Conservation (phyloP, 2,113 vertebrate species). For the Pseudorectes ferrugineus region DNA sequence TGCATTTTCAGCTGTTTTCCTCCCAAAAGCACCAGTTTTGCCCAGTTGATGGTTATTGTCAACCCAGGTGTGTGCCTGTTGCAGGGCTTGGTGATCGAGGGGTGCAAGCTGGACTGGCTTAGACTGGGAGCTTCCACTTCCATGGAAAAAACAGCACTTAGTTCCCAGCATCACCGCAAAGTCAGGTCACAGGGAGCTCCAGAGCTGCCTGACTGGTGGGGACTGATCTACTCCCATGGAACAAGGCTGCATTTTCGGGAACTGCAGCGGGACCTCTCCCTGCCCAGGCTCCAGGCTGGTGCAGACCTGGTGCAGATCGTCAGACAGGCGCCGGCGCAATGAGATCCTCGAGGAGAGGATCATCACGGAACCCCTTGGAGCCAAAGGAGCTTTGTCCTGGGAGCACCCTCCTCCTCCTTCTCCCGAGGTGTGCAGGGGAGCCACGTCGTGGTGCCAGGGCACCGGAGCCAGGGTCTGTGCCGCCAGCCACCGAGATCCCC, state of each 20-base stretch:
- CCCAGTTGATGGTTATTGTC: not conserved
- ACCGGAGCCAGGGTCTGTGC: not conserved
- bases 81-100: fast-evolving
- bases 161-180: fast-evolving
- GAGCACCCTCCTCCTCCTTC: not conserved
- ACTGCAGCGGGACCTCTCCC: fast-evolving
- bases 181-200: fast-evolving
- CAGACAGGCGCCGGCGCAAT: fast-evolving
- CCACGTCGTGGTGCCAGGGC: fast-evolving
- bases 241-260: fast-evolving
- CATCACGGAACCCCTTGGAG: fast-evolving
- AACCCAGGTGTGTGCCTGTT: not conserved
- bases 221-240: fast-evolving
- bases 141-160: fast-evolving
- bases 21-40: not conserved
- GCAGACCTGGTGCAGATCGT: fast-evolving
- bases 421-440: fast-evolving
- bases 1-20: not conserved
- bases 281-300: not conserved
- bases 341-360: not conserved
- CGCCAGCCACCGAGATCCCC: fast-evolving
- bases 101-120: not conserved
- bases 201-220: fast-evolving
- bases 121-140: not conserved
- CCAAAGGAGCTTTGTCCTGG: not conserved